A percentile compares a stretch with the other conserved stretches of the same genome.
Conservation (phyloP, 1,140 invertebrate genomes). For the Augochlora pura region DNA sequence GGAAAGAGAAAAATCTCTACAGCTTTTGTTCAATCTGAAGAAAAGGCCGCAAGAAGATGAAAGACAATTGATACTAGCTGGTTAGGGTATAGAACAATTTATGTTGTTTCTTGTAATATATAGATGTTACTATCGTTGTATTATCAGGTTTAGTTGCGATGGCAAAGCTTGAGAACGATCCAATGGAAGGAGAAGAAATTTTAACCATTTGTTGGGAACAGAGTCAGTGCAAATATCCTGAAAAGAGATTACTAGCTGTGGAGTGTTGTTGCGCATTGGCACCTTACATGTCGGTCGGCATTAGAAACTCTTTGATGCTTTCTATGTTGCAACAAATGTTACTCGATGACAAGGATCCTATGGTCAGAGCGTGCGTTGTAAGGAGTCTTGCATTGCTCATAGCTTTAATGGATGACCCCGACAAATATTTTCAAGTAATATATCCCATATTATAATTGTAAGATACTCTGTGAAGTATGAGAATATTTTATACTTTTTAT, state of each 20-base stretch:
- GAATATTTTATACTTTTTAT: conserved; percentile 1
- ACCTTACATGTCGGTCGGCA: conserved; percentile 85
- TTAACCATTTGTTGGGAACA: conserved; percentile 91
- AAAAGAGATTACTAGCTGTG: conserved; percentile 86
- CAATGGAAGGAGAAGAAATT: conserved; percentile 84
- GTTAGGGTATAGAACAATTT: conserved; percentile 62
- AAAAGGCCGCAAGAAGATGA: conserved; percentile 88
- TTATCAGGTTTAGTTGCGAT: conserved; percentile 82
- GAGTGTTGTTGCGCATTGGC: conserved; percentile 87
- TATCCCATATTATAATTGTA: background rate
- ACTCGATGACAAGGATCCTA: conserved; percentile 85
- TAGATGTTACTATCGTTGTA: conserved; percentile 26
- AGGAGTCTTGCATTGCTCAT: conserved; percentile 84
- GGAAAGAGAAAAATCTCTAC: conserved; percentile 85
- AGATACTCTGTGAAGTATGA: background rate
- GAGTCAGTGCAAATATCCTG: conserved; percentile 86
- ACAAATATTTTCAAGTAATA: conserved; percentile 86
- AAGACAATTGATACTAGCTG: conserved; percentile 85
- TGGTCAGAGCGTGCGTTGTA: conserved; percentile 84
- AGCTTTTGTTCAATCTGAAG: conserved; percentile 88
- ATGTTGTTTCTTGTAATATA: conserved; percentile 5
- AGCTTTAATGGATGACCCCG: conserved; percentile 84
- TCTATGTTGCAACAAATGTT: conserved; percentile 90
- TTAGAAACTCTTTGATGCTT: conserved; percentile 86
- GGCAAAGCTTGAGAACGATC: conserved; percentile 81